Percentiles rank a stretch among this genome's conserved stretches.
Conservation (phyloP, 1,140 invertebrate genomes). For the Trichomalopsis sarcophagae region DNA sequence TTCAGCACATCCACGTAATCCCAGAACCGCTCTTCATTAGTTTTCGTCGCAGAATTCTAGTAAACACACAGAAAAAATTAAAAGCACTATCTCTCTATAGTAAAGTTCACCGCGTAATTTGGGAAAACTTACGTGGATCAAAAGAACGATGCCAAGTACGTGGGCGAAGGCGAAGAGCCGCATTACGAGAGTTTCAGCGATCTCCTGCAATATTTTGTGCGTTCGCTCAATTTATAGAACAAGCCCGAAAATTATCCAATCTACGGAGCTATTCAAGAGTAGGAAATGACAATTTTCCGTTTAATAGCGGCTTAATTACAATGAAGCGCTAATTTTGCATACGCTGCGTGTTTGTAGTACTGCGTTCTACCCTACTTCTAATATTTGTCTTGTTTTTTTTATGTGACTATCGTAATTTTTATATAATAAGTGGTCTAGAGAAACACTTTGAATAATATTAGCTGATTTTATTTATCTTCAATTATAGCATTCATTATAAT, state of each 20-base stretch:
- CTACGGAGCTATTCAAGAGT: constrained; percentile 4
- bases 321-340: neutral
- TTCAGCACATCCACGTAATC: constrained; percentile 26
- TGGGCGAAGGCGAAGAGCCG: neutral
- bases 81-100: neutral
- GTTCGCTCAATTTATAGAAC: constrained; percentile 34
- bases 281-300: constrained; percentile 33
- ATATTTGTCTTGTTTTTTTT: neutral
- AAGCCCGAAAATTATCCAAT: constrained; percentile 27
- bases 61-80: neutral
- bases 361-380: neutral
- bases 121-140: constrained; percentile 10
- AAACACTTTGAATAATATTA: too few species aligned
- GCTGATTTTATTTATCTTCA: too few species aligned
- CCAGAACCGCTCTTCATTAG: neutral
- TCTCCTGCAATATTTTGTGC: constrained; percentile 13
- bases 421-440: too few species aligned
- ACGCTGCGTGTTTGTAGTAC: neutral
- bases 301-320: constrained; percentile 7
- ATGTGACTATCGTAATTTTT: too few species aligned
- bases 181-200: constrained; percentile 11
- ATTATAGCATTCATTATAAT: too few species aligned
- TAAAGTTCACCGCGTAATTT: neutral
- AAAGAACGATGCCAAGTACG: constrained; percentile 7
- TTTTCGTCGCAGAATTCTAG: neutral